Percentiles rank a stretch among this genome's conserved stretches.
These are phyloP conservation scores for Plagodis pulveraria DNA, from an alignment of 2,888 invertebrate genomes.

Conservation along the genomic window DNA sequence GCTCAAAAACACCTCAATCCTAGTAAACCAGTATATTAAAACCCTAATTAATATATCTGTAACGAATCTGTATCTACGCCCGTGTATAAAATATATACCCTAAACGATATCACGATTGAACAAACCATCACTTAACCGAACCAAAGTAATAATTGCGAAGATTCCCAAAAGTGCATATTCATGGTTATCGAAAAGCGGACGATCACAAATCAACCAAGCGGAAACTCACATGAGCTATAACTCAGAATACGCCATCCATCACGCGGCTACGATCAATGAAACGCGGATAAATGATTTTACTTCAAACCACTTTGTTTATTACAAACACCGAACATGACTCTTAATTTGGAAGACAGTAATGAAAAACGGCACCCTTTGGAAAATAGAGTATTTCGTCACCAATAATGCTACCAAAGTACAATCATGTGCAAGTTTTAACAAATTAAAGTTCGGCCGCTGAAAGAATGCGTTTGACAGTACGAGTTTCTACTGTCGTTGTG, in stretches of 20 bases:
- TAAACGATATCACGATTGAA: conserved; percentile 10
- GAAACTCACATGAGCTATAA: conserved; percentile 26
- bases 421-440: no score
- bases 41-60: no score
- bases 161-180: conserved; percentile 31
- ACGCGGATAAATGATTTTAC: background rate
- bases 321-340: background rate
- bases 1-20: no score
- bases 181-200: conserved; percentile 18
- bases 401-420: no score
- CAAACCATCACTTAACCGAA: conserved; percentile 19
- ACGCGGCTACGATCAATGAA: conserved; percentile 11
- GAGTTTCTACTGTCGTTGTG: no score
- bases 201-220: conserved; percentile 49
- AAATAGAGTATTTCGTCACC: no score
- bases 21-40: no score
- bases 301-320: conserved; percentile 7
- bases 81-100: background rate
- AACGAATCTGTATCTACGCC: background rate
- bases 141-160: conserved; percentile 13
- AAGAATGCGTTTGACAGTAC: no score
- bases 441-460: no score
- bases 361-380: no score
- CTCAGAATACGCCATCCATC: conserved; percentile 18
- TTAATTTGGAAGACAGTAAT: no score